phyloP scores from a whole-genome alignment of 1,140 invertebrate genomes.

The Holcopasites calliopsidis region DNA sequence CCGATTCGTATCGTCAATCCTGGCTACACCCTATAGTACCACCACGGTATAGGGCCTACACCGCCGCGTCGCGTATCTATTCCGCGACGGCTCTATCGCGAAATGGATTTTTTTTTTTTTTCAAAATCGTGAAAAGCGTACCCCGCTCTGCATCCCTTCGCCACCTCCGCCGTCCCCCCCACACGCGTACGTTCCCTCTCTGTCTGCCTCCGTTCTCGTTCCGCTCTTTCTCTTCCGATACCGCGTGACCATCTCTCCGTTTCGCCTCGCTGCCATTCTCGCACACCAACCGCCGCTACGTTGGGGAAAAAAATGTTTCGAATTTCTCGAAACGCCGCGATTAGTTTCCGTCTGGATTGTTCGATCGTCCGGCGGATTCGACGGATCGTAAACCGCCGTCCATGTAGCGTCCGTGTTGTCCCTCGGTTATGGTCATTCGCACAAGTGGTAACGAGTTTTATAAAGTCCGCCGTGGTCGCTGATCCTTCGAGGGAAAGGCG shows the following conservation, averaged over 20 bases:
- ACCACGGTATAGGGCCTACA: slow-evolving; percentile 43
- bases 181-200: background rate
- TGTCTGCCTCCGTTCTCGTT: background rate
- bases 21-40: slow-evolving; percentile 56
- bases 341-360: slow-evolving; percentile 65
- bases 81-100: slow-evolving; percentile 64
- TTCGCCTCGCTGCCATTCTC: background rate
- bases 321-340: slow-evolving; percentile 62
- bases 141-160: slow-evolving; percentile 21
- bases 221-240: background rate
- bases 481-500: too few species aligned
- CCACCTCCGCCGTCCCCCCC: background rate
- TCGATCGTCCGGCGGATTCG: slow-evolving; percentile 25
- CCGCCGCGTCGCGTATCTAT: slow-evolving; percentile 61
- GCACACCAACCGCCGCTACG: slow-evolving; percentile 19
- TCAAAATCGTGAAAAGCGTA: slow-evolving; percentile 60
- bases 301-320: slow-evolving; percentile 61
- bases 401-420: slow-evolving; percentile 24
- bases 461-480: too few species aligned
- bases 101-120: slow-evolving; percentile 67
- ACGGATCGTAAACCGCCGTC: background rate
- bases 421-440: slow-evolving; percentile 22
- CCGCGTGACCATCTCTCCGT: background rate
- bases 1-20: slow-evolving; percentile 67
- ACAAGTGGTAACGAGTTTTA: too few species aligned